Base-by-base conservation (phyloP, 2,797 vertebrate species). In the Cyprinodon diabolis region DNA sequence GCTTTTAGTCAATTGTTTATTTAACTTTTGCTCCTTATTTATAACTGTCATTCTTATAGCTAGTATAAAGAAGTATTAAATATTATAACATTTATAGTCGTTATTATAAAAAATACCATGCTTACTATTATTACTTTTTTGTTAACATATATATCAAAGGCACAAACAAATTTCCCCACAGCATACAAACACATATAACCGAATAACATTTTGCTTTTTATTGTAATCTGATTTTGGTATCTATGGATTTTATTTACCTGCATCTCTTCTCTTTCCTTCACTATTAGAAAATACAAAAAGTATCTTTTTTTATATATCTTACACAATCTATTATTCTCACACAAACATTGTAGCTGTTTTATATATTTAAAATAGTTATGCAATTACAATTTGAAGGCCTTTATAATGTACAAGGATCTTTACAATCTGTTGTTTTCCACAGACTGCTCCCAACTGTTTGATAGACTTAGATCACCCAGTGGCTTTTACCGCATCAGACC, bases 401-500 rank as follows among this genome's bases (percentile, higher is more conserved):
- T 1, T 69, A 60, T 52, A 35, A 52, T 30, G 30, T 30, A 30
- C 30, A 30, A 30, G 30, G 30, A 19, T 9, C 6, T 15, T 37
- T 66, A 60, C 56, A 37, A 65, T n/a, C n/a, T 66, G 4, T 17
- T 70, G 0, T 72, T 13, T 49, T 51, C 78, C 49, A 35, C 74
- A 96, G 97, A 98, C 79, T 98, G 97, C 73, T 95, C 96, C 0
- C 93, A 94, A 13, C 82, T 97, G 55, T 96, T 94, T 71, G 94
- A 94, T 67, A 90, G 93, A 79, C 91, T 89, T 66, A 94, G 77
- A 80, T 92, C 91, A 47, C 55, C 83, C 1, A 97, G 87, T 0
- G 97, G 96, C 47, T 98, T 96, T 90, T 97, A 97, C 82, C 90
- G 95, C 40, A 92, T 98, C 84, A 91, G 91, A 81, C 96, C 97